Conservation (phyloP, 2,888 invertebrate species). For the Catocala fraxini region DNA sequence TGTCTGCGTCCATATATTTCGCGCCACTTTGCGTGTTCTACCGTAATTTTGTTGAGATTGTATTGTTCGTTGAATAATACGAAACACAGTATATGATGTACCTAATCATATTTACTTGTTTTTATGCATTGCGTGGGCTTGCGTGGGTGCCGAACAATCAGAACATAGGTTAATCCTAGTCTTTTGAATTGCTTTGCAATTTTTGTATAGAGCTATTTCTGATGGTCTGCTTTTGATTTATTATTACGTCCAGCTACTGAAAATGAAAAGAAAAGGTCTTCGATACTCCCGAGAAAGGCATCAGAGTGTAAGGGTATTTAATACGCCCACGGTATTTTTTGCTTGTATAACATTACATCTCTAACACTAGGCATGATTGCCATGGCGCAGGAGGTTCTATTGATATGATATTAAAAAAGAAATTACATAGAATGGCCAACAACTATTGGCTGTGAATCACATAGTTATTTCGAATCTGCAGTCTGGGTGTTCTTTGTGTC, state of each 20-base stretch:
- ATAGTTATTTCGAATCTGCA: no score
- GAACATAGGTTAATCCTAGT: conserved; percentile 30
- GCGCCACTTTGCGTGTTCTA: conserved; percentile 60
- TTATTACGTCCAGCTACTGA: background rate
- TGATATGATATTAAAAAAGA: no score
- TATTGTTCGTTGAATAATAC: conserved; percentile 62
- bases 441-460: no score
- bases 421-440: no score
- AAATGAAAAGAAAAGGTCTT: no score
- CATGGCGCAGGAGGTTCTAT: no score
- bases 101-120: conserved; percentile 47
- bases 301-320: no score
- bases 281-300: no score
- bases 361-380: no score
- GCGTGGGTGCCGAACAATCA: background rate
- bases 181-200: background rate
- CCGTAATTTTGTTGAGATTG: conserved; percentile 63
- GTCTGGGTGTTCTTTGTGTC: no score
- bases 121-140: conserved; percentile 37
- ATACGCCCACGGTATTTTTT: no score
- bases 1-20: conserved; percentile 51
- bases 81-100: conserved; percentile 52
- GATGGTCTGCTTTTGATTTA: background rate
- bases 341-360: no score
- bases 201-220: background rate